Evolutionary conservation across 2,888 invertebrate genomes (phyloP), one percentile per base, ranked within the genome.

Genomic region (Peribatodes rhomboidaria): DNA sequence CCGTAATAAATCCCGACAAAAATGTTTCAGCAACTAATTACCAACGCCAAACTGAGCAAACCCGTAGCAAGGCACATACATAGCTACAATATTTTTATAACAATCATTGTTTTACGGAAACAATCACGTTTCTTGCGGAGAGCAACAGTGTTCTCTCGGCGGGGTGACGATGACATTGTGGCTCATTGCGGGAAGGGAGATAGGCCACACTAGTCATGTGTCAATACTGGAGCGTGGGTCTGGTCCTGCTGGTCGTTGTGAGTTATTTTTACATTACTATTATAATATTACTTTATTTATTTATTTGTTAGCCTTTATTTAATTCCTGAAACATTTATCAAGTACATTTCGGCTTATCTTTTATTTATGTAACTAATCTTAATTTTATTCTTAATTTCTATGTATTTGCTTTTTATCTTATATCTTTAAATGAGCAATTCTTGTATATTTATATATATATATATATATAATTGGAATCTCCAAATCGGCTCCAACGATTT

Each of bases 171-270:
- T 78, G 80, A 63, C 56, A 71, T 56, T 71, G 66, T 44, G 52
- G 57, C 47, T 71, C 77, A 84, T 77, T 83, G 20, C 66, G 33
- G 18, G 35, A 10, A 52, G 22, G 58, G 39, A 14, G 50, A 16
- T 37, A 54, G 58, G 65, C 70, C 67, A 39, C 70, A 70, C 71
- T 70, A 68, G 69, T 67, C 71, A 87, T 87, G 87, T 76, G 62
- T 69, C 62, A 70, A 35, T 57, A 68, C 68, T 55, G 22, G 20
- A 22, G 64, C 16, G 20, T 71, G 8, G 33, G 76, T 2, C 46
- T 65, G n/a, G 13, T 68, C 2, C 13, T 78, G 10, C 14, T 75
- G 33, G 41, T 73, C 47, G 31, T 77, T 54, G 79, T 78, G 67
- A 78, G 82, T 84, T 4, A 2, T 66, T 42, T 41, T 41, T 4